phyloP scores from a whole-genome alignment of 2,797 vertebrate genomes.

The Cirrhinus mrigala region DNA sequence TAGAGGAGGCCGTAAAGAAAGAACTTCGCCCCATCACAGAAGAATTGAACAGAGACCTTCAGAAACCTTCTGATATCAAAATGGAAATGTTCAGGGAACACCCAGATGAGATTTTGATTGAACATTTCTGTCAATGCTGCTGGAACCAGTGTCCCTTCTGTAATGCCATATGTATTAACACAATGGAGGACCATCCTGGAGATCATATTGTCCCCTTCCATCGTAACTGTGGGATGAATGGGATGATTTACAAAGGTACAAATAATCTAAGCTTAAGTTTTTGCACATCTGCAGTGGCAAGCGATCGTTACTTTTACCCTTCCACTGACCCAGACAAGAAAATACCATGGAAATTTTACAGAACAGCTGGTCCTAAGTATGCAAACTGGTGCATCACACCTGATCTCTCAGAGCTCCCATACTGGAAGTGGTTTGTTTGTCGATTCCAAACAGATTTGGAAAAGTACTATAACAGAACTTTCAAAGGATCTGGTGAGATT shows the following conservation, averaged over 20 bases:
- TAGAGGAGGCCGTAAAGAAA: slow-evolving; percentile 59
- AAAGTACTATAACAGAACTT: neutral
- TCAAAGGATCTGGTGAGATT: slow-evolving; percentile 24
- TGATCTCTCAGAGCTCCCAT: slow-evolving; percentile 35
- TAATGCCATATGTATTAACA: slow-evolving; percentile 66
- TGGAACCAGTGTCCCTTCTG: slow-evolving; percentile 74
- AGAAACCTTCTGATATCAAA: slow-evolving; percentile 27
- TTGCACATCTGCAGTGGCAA: slow-evolving; percentile 68
- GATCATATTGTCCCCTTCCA: slow-evolving; percentile 69
- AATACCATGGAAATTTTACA: too few relatives aligned
- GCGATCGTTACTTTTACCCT: slow-evolving; percentile 43
- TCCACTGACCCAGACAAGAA: too few relatives aligned
- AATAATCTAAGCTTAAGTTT: neutral
- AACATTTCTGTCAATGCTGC: slow-evolving; percentile 71
- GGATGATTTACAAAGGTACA: neutral
- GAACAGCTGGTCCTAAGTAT: slow-evolving; percentile 33
- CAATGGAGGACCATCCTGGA: slow-evolving; percentile 58
- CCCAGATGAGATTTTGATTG: slow-evolving; percentile 68
- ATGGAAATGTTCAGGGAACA: slow-evolving; percentile 52
- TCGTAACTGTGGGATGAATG: slow-evolving; percentile 20
- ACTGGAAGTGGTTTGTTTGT: slow-evolving; percentile 24
- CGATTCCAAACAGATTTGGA: slow-evolving; percentile 53
- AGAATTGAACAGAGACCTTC: slow-evolving; percentile 26
- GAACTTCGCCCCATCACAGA: slow-evolving; percentile 26
- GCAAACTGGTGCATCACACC: slow-evolving; percentile 46